Evolutionary conservation across 2,888 invertebrate genomes (phyloP), one percentile per base, ranked within the genome.

Genomic region (Yponomeuta cagnagella): DNA sequence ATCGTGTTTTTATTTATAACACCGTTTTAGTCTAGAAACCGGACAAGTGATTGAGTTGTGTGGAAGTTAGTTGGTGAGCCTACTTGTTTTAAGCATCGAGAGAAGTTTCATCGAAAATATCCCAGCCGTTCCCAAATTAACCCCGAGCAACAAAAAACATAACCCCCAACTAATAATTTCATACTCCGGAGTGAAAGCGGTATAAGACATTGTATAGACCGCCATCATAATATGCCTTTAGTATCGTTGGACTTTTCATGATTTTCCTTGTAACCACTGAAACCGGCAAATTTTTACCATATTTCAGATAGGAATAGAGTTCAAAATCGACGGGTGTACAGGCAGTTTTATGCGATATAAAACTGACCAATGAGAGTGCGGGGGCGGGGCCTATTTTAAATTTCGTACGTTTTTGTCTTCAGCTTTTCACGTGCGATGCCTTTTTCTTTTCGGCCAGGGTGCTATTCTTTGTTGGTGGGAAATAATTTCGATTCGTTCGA

Each of bases 331-430:
- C 52, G 6, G 5, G 52, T 2, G 3, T 0, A 5, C 12, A 12
- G 52, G 52, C 5, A 58, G 15, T 58, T 58, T 58, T 58, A 58
- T 58, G 52, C 52, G 52, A 58, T 58, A 58, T 58, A 58, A 58
- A 58, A 58, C 52, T 58, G 30, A 68, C 72, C 71, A 73, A 72
- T 73, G 66, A 70, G 68, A 71, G 65, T 68, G 71, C 31, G 82
- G 85, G 85, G 90, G 90, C 82, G 90, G 83, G 85, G 89, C 88
- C 86, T 85, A 87, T 87, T 86, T 87, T 82, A 84, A 88, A 90
- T 85, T 87, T 82, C 84, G 86, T 87, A 86, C 84, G 85, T 80
- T 87, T 89, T 88, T 89, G 87, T 84, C 78, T 78, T 74, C 52
- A 58, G 52, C 52, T 58, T 58, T 58, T 58, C 76, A 75, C 75